Evolutionary conservation across 1,140 invertebrate species (phyloP).

Genomic region (Anastrepha ludens): DNA sequence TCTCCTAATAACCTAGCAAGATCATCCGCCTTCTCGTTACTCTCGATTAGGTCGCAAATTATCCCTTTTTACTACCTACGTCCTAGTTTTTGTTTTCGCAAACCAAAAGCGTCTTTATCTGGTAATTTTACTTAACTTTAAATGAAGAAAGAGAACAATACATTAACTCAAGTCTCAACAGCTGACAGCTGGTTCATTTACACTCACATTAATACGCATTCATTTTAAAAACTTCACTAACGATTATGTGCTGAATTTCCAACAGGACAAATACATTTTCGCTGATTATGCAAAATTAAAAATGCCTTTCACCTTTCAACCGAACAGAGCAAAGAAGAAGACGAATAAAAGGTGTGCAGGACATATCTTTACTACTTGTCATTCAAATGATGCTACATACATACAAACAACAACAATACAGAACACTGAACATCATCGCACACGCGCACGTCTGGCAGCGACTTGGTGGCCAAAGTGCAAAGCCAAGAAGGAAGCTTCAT

Average conservation of each 20-base stretch:
- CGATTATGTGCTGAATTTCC: background rate
- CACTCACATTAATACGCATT: background rate
- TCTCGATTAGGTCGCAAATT: too few species aligned
- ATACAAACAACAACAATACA: background rate
- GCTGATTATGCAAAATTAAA: conserved; percentile 47
- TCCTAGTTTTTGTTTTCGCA: too few species aligned
- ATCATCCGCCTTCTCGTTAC: too few species aligned
- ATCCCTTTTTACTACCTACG: too few species aligned
- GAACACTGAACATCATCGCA: background rate
- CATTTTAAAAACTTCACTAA: conserved; percentile 2
- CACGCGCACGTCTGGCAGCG: background rate
- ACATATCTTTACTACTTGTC: too few species aligned
- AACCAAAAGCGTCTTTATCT: too few species aligned
- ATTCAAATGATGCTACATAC: too few species aligned
- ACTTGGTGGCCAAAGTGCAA: conserved; percentile 16
- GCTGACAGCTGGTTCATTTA: conserved; percentile 28
- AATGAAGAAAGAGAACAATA: background rate
- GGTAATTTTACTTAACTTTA: background rate
- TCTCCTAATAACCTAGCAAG: too few species aligned
- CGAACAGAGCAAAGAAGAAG: background rate
- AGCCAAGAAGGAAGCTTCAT: conserved; percentile 17
- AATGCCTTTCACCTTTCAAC: conserved; percentile 22
- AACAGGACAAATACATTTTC: background rate
- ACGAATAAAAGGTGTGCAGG: background rate
- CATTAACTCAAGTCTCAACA: background rate